phyloP scores from a whole-genome alignment of 2,888 invertebrate genomes.

The Eremobia ochroleuca region DNA sequence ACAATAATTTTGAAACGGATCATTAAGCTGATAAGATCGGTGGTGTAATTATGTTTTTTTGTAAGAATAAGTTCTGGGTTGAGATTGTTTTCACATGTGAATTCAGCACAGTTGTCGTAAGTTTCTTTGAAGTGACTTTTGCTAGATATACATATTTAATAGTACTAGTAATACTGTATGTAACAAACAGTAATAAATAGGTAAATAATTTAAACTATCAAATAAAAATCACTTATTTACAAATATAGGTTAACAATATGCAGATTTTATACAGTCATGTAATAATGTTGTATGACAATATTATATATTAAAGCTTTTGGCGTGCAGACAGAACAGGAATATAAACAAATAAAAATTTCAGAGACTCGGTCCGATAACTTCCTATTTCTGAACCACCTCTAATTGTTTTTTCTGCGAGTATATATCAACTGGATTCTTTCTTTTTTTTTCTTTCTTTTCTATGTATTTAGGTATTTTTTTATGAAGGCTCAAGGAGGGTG shows the following conservation, averaged over 20 bases:
- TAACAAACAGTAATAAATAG: neutral
- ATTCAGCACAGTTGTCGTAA: constrained; percentile 23
- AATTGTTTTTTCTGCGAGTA: too few relatives aligned
- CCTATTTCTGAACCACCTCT: neutral
- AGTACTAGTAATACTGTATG: neutral
- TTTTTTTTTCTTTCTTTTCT: neutral
- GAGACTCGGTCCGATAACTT: neutral
- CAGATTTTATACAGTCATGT: neutral
- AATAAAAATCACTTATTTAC: neutral
- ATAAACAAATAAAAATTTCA: neutral
- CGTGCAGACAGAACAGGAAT: neutral
- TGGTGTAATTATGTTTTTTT: constrained; percentile 75
- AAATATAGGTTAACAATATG: neutral
- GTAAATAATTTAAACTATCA: too few relatives aligned
- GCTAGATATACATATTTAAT: too few relatives aligned
- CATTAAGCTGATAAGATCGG: constrained; percentile 87
- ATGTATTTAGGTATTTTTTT: neutral
- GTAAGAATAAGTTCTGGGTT: constrained; percentile 32
- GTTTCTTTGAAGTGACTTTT: neutral
- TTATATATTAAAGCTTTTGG: neutral
- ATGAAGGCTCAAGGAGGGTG: neutral
- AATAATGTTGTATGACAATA: neutral
- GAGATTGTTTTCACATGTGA: constrained; percentile 65
- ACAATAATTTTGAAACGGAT: constrained; percentile 84
- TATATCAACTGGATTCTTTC: neutral